These are phyloP conservation scores for Synanthedon formicaeformis DNA, from an alignment of 2,888 invertebrate genomes.

Conservation along the genomic window DNA sequence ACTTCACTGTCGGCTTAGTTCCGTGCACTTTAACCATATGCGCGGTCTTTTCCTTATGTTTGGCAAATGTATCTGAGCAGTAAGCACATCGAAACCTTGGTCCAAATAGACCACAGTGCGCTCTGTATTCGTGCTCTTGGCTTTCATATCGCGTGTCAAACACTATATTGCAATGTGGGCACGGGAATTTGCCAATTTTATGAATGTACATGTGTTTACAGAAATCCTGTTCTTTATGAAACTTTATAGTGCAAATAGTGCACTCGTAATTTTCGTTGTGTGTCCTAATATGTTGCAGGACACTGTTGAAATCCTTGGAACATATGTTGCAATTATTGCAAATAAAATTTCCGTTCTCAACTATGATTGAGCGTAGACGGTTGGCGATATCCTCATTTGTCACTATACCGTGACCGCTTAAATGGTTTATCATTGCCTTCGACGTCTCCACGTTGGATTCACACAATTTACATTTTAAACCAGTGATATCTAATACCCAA, in stretches of 20 bases:
- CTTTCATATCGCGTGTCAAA: constrained; percentile 9
- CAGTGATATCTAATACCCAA: constrained; percentile 30
- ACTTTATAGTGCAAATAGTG: constrained; percentile 10
- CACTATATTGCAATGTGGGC: constrained; percentile 13
- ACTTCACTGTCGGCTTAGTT: too few species aligned
- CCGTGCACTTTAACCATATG: too few species aligned
- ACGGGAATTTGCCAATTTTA: constrained; percentile 15
- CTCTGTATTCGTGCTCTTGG: constrained; percentile 12
- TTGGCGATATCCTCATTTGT: constrained; percentile 38
- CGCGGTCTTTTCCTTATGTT: too few species aligned
- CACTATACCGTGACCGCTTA: constrained; percentile 30
- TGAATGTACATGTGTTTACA: too few species aligned
- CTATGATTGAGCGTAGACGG: constrained; percentile 35
- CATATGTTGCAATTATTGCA: constrained; percentile 23
- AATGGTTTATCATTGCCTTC: constrained; percentile 33
- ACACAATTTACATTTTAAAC: constrained; percentile 33
- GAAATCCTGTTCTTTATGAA: too few species aligned
- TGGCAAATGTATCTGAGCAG: too few species aligned
- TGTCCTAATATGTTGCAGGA: neutral
- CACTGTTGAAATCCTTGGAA: constrained; percentile 16
- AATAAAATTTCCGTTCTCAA: constrained; percentile 14
- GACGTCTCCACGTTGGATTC: constrained; percentile 5
- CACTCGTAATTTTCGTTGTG: constrained; percentile 4
- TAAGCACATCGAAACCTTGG: too few species aligned
- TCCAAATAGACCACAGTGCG: constrained; percentile 4